A percentile compares a stretch with the other conserved stretches of the same genome.
These are phyloP conservation scores for Acropora yongei DNA, from an alignment of 64 coral and sea anemone genomes.

Conservation along the genomic window DNA sequence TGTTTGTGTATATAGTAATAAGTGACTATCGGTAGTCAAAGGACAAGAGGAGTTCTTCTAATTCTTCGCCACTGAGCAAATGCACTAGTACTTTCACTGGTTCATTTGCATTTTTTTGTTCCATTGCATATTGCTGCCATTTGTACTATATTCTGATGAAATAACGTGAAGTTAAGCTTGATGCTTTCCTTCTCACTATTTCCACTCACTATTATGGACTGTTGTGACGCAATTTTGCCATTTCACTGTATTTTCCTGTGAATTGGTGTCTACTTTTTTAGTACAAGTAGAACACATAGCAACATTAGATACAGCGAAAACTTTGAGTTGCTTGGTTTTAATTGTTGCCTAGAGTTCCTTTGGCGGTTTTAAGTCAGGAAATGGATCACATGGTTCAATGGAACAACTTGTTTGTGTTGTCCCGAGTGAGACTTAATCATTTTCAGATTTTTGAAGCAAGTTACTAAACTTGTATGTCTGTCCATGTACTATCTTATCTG, in stretches of 20 bases:
- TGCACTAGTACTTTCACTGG: neutral
- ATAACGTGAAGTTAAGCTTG: constrained; percentile 3
- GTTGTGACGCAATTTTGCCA: constrained; percentile 22
- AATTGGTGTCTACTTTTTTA: constrained; percentile 22
- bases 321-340: neutral
- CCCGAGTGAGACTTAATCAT: constrained; percentile 12
- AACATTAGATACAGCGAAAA: constrained; percentile 1
- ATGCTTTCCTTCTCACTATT: neutral
- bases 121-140: neutral
- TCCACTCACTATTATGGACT: neutral
- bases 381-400: constrained; percentile 25
- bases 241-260: neutral
- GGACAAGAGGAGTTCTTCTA: constrained; percentile 3
- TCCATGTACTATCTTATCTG: constrained; percentile 24
- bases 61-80: neutral
- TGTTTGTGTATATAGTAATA: neutral
- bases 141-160: neutral
- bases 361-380: constrained; percentile 32
- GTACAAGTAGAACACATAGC: constrained; percentile 3
- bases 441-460: constrained; percentile 22
- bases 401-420: constrained; percentile 51
- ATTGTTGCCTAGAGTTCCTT: constrained; percentile 14
- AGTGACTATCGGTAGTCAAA: constrained; percentile 3
- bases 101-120: neutral
- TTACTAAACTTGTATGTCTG: constrained; percentile 23